Evolutionary conservation across 2,113 vertebrate species (phyloP).

Genomic region (Elachura formosa): DNA sequence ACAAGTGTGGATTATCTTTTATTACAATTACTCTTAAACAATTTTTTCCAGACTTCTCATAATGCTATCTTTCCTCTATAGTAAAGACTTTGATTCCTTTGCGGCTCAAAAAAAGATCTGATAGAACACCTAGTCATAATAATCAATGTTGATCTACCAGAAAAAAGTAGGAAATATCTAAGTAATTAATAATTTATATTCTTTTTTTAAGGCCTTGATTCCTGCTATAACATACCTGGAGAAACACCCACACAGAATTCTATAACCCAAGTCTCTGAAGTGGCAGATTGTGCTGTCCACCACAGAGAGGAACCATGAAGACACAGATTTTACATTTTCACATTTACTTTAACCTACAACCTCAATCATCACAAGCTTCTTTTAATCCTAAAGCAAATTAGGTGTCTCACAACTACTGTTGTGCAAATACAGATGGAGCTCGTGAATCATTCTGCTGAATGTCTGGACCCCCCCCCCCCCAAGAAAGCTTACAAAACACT

Average conservation of each 20-base stretch:
- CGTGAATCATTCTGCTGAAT: not conserved
- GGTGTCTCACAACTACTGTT: not conserved
- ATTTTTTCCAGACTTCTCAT: not conserved
- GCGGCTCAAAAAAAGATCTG: not conserved
- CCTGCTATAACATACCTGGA: not conserved
- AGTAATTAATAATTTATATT: not conserved
- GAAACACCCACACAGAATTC: not conserved
- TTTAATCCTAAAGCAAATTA: not conserved
- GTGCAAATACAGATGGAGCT: not conserved
- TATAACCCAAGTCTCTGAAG: not conserved
- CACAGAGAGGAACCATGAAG: not conserved
- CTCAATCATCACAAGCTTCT: not conserved
- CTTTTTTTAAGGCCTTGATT: not conserved
- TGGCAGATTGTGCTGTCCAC: not conserved
- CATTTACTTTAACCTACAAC: not conserved
- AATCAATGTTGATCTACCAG: not conserved
- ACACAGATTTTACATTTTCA: not conserved
- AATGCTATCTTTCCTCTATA: not conserved
- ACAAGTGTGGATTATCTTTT: not conserved
- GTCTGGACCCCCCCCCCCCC: not conserved
- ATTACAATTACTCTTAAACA: not conserved
- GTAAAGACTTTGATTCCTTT: not conserved
- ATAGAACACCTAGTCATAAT: not conserved
- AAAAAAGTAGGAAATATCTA: not conserved
- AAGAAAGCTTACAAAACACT: not conserved